These are phyloP conservation scores for Manis crassicaudata DNA, from an alignment of 2,797 vertebrate species.

Conservation along the genomic window DNA sequence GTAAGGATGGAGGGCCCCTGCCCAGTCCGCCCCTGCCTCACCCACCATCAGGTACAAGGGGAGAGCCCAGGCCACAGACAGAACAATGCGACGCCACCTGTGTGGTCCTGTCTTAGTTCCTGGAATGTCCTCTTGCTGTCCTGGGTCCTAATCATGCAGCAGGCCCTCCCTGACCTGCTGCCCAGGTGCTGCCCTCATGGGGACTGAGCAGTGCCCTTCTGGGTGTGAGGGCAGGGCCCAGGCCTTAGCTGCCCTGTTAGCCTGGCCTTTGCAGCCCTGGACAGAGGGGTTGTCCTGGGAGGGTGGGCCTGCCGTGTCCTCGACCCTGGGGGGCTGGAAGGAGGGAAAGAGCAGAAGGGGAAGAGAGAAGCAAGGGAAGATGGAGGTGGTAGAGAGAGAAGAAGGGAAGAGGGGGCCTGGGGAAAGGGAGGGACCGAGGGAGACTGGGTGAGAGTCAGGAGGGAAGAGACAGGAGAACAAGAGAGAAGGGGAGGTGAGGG, in stretches of 20 bases:
- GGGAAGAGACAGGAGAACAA: background rate
- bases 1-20: background rate
- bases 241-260: background rate
- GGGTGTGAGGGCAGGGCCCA: background rate
- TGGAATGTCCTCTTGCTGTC: background rate
- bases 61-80: background rate
- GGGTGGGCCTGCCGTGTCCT: background rate
- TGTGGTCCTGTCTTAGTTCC: background rate
- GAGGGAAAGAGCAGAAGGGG: background rate
- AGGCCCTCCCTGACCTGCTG: background rate
- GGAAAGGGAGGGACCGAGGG: background rate
- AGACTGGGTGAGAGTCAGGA: background rate
- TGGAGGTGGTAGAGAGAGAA: background rate
- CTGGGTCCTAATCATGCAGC: background rate
- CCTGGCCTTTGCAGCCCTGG: background rate
- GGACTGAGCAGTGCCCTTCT: background rate
- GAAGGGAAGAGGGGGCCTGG: background rate
- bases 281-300: background rate
- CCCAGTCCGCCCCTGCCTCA: background rate
- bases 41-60: no score
- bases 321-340: background rate
- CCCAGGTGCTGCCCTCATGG: background rate
- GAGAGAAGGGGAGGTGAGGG: background rate
- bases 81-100: background rate
- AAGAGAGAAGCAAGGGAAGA: background rate